Evolutionary conservation across 2,797 vertebrate genomes (phyloP).

Genomic region (Lepilemur septentrionalis): DNA sequence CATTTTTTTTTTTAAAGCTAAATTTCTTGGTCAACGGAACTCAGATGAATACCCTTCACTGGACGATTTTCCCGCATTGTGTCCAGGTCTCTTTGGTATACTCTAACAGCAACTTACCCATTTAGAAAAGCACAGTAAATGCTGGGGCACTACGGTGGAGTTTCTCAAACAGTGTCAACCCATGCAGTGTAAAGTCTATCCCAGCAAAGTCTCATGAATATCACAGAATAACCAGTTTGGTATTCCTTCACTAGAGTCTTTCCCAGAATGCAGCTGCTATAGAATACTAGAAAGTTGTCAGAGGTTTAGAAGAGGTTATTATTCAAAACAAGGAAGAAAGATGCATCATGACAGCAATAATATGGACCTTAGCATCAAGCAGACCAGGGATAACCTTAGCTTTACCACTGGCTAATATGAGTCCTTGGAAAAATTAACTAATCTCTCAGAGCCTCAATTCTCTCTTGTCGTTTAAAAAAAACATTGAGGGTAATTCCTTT

Average conservation of each 20-base stretch:
- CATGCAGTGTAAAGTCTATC: background rate
- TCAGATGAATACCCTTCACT: slow-evolving; percentile 28
- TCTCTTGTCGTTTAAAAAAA: background rate
- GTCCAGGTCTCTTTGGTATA: slow-evolving; percentile 3
- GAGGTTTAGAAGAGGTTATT: slow-evolving; percentile 5
- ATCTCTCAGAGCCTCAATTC: slow-evolving; percentile 8
- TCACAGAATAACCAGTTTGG: background rate
- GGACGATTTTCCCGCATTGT: background rate
- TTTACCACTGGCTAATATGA: background rate
- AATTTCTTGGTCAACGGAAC: slow-evolving; percentile 61
- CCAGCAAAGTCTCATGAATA: slow-evolving; percentile 24
- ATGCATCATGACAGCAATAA: background rate
- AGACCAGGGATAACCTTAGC: background rate
- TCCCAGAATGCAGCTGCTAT: background rate
- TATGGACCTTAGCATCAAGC: background rate
- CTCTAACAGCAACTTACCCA: slow-evolving; percentile 41
- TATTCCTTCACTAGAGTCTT: background rate
- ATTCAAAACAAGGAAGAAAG: slow-evolving; percentile 44
- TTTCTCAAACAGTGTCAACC: slow-evolving; percentile 14
- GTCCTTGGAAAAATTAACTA: slow-evolving; percentile 13
- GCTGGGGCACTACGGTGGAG: background rate
- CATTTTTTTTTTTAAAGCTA: slow-evolving; percentile 6
- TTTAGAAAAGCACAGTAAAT: slow-evolving; percentile 29
- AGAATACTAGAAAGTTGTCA: background rate
- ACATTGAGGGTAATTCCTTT: background rate